phyloP scores from a whole-genome alignment of 2,888 invertebrate species.

The Morpho deidamia region DNA sequence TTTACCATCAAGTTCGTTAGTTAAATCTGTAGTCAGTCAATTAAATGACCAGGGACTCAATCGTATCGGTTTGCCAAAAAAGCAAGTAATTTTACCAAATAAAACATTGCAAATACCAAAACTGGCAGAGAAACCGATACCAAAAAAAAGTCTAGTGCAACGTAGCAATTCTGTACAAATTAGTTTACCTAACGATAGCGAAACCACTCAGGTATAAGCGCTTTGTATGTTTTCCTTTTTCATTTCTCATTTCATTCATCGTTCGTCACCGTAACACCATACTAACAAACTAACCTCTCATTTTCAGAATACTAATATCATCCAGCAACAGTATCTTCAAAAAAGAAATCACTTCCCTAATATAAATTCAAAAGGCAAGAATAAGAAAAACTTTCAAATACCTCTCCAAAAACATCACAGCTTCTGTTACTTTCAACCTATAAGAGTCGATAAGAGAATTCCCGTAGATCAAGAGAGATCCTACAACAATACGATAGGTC shows the following conservation, averaged over 20 bases:
- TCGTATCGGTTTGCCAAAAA: constrained; percentile 59
- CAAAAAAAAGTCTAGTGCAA: constrained; percentile 61
- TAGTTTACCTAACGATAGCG: constrained; percentile 47
- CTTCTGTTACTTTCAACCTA: constrained; percentile 82
- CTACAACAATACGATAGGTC: constrained; percentile 69
- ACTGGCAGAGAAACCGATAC: constrained; percentile 66
- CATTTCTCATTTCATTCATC: constrained; percentile 23
- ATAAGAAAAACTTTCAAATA: constrained; percentile 81
- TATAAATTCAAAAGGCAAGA: constrained; percentile 65
- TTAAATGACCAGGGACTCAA: constrained; percentile 62
- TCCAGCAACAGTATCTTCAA: constrained; percentile 78
- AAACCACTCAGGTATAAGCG: constrained; percentile 68
- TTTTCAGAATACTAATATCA: constrained; percentile 80
- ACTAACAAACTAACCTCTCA: constrained; percentile 34
- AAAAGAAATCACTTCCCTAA: constrained; percentile 77
- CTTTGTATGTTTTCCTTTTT: constrained; percentile 42
- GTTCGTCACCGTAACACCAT: constrained; percentile 31
- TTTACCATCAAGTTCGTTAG: constrained; percentile 64
- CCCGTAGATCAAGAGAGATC: constrained; percentile 65
- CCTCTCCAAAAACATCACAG: constrained; percentile 82
- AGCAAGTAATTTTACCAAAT: constrained; percentile 65
- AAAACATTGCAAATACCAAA: constrained; percentile 74
- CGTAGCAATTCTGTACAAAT: constrained; percentile 69
- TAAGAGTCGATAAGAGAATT: constrained; percentile 78
- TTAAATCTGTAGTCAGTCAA: constrained; percentile 62